Evolutionary conservation across 1,140 invertebrate genomes (phyloP), one percentile per base, ranked within the genome.

Genomic region (Scylla paramamosain): DNA sequence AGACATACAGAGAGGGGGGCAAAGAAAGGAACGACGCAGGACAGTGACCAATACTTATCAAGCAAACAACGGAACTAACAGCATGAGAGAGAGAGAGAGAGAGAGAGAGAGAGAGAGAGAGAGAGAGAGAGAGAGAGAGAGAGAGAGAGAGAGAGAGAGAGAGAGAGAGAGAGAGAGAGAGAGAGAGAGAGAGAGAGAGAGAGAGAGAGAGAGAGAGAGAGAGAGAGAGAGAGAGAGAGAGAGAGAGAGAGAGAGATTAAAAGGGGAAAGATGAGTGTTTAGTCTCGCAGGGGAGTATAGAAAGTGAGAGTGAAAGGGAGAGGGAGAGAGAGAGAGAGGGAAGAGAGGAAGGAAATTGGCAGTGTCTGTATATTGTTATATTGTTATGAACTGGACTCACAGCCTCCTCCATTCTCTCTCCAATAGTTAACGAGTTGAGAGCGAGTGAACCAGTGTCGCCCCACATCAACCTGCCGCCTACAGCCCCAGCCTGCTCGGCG

Each of bases 181-280:
- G 28, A 48, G 89, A 48, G 46, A 29, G 20, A 28, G 46, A 28
- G n/a, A 28, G 28, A 28, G 20, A 28, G 46, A 48, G 46, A 46
- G 28, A 29, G 48, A 48, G 28, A 29, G 48, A 48, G 48, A 48
- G 46, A 48, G 48, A 16, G 46, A 52, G 46, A 52, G 20, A 28
- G 46, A 28, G 89, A 48, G 28, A 48, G 89, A 48, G 89, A 91
- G 89, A 48, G 89, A 91, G 89, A 48, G 89, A 91, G 48, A 91
- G 89, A 48, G 89, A 91, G 89, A 48, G 89, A 48, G 89, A 48
- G 89, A 91, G 89, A 48, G 89, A 48, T 39, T 46, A 48, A 48
- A 28, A 91, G 89, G 46, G 89, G 89, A 91, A 48, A 48, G 89
- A 48, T 29, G 48, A 48, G 46, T 39, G 46, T 39, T 46, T 46